A percentile compares a stretch with the other conserved stretches of the same genome.
phyloP scores from a whole-genome alignment of 2,888 invertebrate genomes.

The Hirtodrosophila duncani region DNA sequence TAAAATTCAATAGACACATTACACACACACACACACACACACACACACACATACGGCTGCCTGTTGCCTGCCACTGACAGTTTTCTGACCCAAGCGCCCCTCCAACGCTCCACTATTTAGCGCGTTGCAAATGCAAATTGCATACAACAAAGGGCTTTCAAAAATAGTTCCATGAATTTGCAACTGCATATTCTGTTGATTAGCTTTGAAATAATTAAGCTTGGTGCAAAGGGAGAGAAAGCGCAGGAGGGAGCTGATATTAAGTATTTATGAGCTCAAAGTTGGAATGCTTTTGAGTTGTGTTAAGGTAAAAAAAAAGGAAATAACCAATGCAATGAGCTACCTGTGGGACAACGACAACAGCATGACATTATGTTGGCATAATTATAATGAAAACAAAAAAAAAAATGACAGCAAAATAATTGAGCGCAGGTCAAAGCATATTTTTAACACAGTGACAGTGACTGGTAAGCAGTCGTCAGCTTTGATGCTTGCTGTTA shows the following conservation, averaged over 20 bases:
- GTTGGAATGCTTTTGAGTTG: conserved; percentile 54
- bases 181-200: conserved; percentile 10
- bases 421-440: conserved; percentile 61
- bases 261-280: conserved; percentile 27
- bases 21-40: too few species aligned
- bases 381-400: conserved; percentile 49
- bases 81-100: too few species aligned
- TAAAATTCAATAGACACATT: too few species aligned
- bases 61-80: too few species aligned
- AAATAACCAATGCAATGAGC: conserved; percentile 3
- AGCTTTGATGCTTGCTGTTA: too few species aligned
- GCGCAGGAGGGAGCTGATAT: not conserved
- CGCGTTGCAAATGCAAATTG: conserved; percentile 1
- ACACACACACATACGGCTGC: too few species aligned
- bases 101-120: too few species aligned
- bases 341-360: not conserved
- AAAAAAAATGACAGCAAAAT: too few species aligned
- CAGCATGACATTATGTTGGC: conserved; percentile 26
- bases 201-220: conserved; percentile 18
- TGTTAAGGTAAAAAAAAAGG: too few species aligned
- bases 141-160: conserved; percentile 11
- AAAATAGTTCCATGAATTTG: conserved; percentile 23
- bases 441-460: conserved; percentile 40
- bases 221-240: not conserved
- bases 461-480: not conserved